These are phyloP conservation scores for Eciton burchellii DNA, from an alignment of 1,140 invertebrate genomes.

Conservation along the genomic window DNA sequence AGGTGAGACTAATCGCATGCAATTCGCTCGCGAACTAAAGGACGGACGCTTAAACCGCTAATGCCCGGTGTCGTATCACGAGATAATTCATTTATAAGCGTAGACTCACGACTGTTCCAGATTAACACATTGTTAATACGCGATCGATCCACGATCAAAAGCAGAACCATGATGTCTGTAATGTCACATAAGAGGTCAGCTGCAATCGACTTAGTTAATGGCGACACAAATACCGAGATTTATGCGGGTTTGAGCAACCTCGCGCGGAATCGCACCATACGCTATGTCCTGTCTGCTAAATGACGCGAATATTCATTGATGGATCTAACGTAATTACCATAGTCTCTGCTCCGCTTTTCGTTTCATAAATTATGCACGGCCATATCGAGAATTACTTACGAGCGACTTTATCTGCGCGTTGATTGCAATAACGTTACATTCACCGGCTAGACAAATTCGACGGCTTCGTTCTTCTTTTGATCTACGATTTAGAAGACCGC, in stretches of 20 bases:
- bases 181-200: slow-evolving; percentile 73
- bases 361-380: background rate
- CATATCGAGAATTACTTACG: background rate
- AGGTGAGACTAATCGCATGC: background rate
- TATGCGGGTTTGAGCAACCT: slow-evolving; percentile 33
- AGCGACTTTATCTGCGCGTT: background rate
- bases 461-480: background rate
- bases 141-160: slow-evolving; percentile 70
- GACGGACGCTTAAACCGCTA: slow-evolving; percentile 1
- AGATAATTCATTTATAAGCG: slow-evolving; percentile 64
- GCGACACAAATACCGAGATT: slow-evolving; percentile 40
- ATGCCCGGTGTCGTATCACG: slow-evolving; percentile 9
- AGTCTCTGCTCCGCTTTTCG: background rate
- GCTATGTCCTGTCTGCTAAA: slow-evolving; percentile 17
- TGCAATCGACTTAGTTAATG: slow-evolving; percentile 70
- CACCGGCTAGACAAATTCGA: background rate
- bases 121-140: slow-evolving; percentile 69
- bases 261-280: background rate
- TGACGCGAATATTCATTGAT: slow-evolving; percentile 36
- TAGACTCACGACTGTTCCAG: slow-evolving; percentile 49
- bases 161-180: slow-evolving; percentile 71
- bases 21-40: background rate
- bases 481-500: background rate
- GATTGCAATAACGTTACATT: slow-evolving; percentile 1
- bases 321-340: slow-evolving; percentile 32